Base-by-base conservation (phyloP, 2,888 invertebrate genomes). In the Biston betularia region DNA sequence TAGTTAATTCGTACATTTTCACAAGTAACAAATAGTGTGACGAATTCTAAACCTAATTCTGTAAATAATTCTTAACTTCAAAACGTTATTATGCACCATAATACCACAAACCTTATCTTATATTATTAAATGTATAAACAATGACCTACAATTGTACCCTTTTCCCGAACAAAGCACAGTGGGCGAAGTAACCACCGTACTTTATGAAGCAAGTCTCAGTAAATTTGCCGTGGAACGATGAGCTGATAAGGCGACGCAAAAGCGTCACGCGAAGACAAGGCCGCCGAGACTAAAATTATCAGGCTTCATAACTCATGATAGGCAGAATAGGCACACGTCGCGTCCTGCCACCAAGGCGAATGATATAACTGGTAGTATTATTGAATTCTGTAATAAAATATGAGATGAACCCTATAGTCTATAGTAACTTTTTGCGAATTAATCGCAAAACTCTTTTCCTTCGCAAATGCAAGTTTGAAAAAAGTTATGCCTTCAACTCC, bases 191-290 rank as follows among this genome's bases (percentile, higher is more conserved):
- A 71, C 71, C 77, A 75, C 75, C 71, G 69, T 79, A 75, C 73
- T 74, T 79, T 78, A 74, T 78, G 73, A 80, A 78, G 73, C 76
- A 74, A 75, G 72, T 73, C 79, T 66, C 76, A 76, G 80, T 84
- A 83, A 83, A 83, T 82, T 80, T 79, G 67, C 79, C 73, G 73
- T 75, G 75, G 76, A 79, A 81, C 78, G 84, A 84, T 84, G 79
- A 77, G 75, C 75, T 78, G 82, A 82, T 82, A 86, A 83, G 75
- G 79, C 78, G 76, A 81, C 75, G 75, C 76, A 74, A 80, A 80
- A 76, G 72, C 80, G 81, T 82, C 85, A 85, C 86, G 85, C 83
- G 77, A 84, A 79, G 77, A 82, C 79, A 78, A 81, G 76, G 76
- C 75, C 77, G 78, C 77, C 46, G 52, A 46, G 55, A 48, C 62